Conservation (phyloP, 1,140 invertebrate genomes). For the Tetramorium parvispinum region DNA sequence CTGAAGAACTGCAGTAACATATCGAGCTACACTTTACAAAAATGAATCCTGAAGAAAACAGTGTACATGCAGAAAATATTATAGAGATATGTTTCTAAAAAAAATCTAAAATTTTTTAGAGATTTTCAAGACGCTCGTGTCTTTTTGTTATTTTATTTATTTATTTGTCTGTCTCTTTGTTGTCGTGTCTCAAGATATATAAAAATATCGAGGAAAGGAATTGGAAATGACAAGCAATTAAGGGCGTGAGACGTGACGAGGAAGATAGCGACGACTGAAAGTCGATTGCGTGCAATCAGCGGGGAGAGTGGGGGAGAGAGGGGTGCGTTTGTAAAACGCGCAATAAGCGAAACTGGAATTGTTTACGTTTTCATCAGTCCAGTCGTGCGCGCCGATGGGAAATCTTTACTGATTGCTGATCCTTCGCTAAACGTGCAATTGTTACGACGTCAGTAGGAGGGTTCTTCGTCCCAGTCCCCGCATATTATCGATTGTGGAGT, state of each 20-base stretch:
- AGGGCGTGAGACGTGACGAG: neutral
- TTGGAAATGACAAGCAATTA: constrained; percentile 21
- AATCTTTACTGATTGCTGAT: constrained; percentile 43
- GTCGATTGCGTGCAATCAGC: constrained; percentile 28
- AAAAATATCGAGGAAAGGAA: neutral
- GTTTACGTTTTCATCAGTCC: constrained; percentile 1
- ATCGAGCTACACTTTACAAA: constrained; percentile 3
- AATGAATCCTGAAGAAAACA: neutral
- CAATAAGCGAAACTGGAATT: constrained; percentile 14
- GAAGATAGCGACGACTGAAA: neutral
- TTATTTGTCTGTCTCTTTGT: constrained; percentile 33
- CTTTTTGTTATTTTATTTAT: constrained; percentile 37
- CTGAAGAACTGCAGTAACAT: neutral
- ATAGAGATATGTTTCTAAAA: neutral
- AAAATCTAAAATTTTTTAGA: constrained; percentile 10
- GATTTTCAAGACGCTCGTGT: neutral
- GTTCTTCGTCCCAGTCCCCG: constrained; percentile 38
- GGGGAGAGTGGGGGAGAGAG: neutral
- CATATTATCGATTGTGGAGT: constrained; percentile 46
- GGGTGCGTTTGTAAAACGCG: neutral
- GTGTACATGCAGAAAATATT: neutral
- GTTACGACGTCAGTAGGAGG: constrained; percentile 44
- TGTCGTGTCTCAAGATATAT: constrained; percentile 16
- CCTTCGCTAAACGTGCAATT: constrained; percentile 48
- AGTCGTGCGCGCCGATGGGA: constrained; percentile 1